Evolutionary conservation across 2,888 invertebrate species (phyloP).

Genomic region (Aphidoletes aphidimyza): DNA sequence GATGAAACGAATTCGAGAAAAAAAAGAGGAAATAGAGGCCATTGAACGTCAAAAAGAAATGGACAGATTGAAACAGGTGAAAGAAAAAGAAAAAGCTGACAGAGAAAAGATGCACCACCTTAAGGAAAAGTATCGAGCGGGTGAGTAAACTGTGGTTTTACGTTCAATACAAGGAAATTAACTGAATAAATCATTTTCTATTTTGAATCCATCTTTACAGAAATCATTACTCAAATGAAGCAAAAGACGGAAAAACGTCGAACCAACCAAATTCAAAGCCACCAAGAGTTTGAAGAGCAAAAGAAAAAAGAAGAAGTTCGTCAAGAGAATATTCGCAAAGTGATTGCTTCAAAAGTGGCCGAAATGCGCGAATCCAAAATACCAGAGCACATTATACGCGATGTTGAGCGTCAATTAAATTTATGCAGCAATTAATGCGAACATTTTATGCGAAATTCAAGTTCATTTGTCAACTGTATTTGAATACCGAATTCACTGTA

Average conservation of each 20-base stretch:
- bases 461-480: too few species aligned
- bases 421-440: background rate
- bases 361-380: conserved; percentile 65
- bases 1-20: conserved; percentile 63
- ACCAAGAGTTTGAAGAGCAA: conserved; percentile 63
- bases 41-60: conserved; percentile 55
- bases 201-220: conserved; percentile 57
- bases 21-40: conserved; percentile 60
- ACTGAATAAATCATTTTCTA: background rate
- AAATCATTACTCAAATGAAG: conserved; percentile 65
- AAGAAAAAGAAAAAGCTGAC: conserved; percentile 61
- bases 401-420: conserved; percentile 62
- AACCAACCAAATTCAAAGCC: conserved; percentile 61
- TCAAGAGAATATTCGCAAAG: conserved; percentile 63
- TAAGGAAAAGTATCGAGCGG: conserved; percentile 61
- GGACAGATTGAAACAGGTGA: conserved; percentile 60
- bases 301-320: conserved; percentile 63
- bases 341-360: conserved; percentile 64
- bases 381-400: conserved; percentile 65
- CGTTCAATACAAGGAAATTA: background rate
- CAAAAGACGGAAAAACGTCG: conserved; percentile 64
- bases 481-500: too few species aligned
- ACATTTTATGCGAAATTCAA: background rate
- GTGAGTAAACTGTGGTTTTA: background rate
- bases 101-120: conserved; percentile 61